Conservation (phyloP, 1,140 invertebrate genomes). For the Eriocheir sinensis region DNA sequence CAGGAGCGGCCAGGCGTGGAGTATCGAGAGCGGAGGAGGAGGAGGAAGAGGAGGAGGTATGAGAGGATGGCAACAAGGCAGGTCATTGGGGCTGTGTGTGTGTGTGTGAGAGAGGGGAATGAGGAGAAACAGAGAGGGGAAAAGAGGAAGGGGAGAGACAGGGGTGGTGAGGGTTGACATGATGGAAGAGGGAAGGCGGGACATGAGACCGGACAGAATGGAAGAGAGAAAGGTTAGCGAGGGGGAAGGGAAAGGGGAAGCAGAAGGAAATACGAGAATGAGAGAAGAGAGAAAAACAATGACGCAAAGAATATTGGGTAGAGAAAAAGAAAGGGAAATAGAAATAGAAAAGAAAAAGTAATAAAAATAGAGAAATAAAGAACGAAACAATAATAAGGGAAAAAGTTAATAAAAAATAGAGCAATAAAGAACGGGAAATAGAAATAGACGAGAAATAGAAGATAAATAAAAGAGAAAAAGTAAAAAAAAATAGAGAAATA, state of each 20-base stretch:
- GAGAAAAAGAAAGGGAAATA: not conserved
- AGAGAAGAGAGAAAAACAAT: no score
- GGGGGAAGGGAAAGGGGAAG: not conserved
- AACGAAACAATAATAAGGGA: not conserved
- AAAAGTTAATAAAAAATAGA: no score
- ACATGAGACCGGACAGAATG: no score
- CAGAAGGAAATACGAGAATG: not conserved
- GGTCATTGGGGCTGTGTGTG: no score
- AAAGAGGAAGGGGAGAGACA: not conserved
- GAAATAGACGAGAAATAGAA: no score
- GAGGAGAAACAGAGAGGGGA: not conserved
- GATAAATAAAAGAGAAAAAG: no score
- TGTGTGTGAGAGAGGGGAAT: not conserved
- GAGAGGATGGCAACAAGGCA: no score
- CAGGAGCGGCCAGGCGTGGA: not conserved
- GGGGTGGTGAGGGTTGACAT: not conserved
- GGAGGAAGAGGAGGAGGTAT: not conserved
- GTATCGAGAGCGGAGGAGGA: not conserved
- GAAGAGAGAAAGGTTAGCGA: not conserved
- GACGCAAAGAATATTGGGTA: not conserved
- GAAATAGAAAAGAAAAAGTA: not conserved
- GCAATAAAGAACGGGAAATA: no score
- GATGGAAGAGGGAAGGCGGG: no score
- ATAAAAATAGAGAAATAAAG: no score
- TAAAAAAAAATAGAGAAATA: no score